These are phyloP conservation scores for Pluvialis apricaria DNA, from an alignment of 2,113 vertebrate genomes.

Conservation along the genomic window DNA sequence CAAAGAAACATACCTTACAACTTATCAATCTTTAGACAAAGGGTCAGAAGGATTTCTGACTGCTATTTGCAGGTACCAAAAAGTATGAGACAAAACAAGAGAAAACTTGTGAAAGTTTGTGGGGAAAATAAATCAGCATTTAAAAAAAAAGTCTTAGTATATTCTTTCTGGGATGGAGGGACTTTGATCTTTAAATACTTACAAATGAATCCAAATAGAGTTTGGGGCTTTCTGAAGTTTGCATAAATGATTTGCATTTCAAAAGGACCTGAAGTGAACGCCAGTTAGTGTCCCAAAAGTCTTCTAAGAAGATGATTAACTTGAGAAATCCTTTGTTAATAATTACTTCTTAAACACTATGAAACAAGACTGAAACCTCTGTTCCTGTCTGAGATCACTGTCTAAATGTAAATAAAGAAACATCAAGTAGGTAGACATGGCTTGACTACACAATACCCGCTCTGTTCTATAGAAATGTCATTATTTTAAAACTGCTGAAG, in stretches of 20 bases:
- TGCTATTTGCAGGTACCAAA: not conserved
- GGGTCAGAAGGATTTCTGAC: not conserved
- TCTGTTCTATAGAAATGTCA: not conserved
- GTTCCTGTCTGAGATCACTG: not conserved
- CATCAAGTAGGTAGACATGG: not conserved
- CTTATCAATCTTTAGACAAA: constrained; percentile 24
- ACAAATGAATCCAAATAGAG: constrained; percentile 50
- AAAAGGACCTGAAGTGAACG: constrained; percentile 50
- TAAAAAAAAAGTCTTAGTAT: not conserved
- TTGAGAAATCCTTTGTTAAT: constrained; percentile 40
- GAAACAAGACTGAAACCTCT: not conserved
- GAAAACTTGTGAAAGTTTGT: constrained; percentile 15
- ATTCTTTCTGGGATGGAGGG: not conserved
- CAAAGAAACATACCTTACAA: not conserved
- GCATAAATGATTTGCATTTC: constrained; percentile 43
- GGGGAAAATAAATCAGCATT: not conserved
- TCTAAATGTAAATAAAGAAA: not conserved
- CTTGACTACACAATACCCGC: not conserved
- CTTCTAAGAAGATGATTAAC: constrained; percentile 47
- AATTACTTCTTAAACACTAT: not conserved
- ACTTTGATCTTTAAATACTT: constrained; percentile 52
- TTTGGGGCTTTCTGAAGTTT: constrained; percentile 35
- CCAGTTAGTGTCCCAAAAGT: constrained; percentile 15
- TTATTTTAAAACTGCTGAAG: not conserved
- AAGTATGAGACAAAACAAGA: not conserved